A percentile compares a stretch with the other conserved stretches of the same genome.
phyloP scores from a whole-genome alignment of 2,888 invertebrate genomes.

The Brassicogethes aeneus region DNA sequence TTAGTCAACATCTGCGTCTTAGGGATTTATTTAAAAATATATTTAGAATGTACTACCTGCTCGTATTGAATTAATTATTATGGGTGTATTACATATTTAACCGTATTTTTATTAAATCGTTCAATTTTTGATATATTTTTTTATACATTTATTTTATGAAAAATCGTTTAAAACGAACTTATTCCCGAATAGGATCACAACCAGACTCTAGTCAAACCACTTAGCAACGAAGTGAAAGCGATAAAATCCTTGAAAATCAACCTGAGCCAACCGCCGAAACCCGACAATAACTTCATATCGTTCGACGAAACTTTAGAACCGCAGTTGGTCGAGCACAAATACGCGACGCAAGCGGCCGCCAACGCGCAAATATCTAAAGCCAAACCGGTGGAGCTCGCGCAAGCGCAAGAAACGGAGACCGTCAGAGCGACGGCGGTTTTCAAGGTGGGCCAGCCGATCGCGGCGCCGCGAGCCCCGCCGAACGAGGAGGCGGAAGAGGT shows the following conservation, averaged over 20 bases:
- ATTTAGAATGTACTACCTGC: too few relatives aligned
- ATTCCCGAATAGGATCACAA: too few relatives aligned
- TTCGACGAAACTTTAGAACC: not conserved
- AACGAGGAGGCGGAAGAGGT: not conserved
- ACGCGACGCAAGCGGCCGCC: too few relatives aligned
- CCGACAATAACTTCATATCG: not conserved
- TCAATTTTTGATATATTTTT: too few relatives aligned
- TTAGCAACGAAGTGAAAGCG: not conserved
- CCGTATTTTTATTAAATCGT: too few relatives aligned
- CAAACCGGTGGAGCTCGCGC: conserved; percentile 4
- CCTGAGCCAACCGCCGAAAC: not conserved
- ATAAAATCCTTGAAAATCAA: not conserved
- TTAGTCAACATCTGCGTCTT: too few relatives aligned
- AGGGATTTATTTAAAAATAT: too few relatives aligned
- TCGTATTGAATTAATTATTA: too few relatives aligned
- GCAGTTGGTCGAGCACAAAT: not conserved
- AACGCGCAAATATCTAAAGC: conserved; percentile 1
- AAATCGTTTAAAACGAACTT: too few relatives aligned
- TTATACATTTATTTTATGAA: too few relatives aligned
- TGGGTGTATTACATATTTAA: too few relatives aligned
- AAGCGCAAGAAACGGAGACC: not conserved
- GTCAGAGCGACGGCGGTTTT: not conserved
- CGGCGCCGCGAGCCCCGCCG: not conserved
- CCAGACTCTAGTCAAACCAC: not conserved
- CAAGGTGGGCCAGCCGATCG: not conserved